Evolutionary conservation across 2,888 invertebrate genomes (phyloP).

Genomic region (Monochamus alternatus): DNA sequence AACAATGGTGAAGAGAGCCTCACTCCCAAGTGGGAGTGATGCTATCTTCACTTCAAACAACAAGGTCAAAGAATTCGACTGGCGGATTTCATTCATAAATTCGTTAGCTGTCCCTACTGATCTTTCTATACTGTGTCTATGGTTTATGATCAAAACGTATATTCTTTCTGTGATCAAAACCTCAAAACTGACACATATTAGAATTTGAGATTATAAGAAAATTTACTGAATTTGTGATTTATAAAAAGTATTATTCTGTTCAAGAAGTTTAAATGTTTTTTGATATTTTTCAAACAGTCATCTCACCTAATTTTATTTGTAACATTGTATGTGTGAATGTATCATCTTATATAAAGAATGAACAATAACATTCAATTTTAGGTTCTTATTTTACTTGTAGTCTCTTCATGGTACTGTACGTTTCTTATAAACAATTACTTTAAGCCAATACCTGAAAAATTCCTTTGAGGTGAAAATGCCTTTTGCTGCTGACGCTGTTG

Average conservation of each 20-base stretch:
- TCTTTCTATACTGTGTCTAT: no score
- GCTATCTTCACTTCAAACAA: no score
- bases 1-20: no score
- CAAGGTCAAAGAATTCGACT: no score
- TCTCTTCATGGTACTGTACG: conserved; percentile 73
- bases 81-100: no score
- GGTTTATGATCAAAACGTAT: no score
- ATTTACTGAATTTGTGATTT: not conserved
- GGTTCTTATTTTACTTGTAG: conserved; percentile 64
- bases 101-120: no score
- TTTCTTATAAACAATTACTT: conserved; percentile 70
- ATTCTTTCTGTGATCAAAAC: no score
- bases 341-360: not conserved
- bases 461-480: conserved; percentile 74
- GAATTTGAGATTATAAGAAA: no score
- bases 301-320: conserved; percentile 9
- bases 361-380: conserved; percentile 35
- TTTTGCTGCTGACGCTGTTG: conserved; percentile 81
- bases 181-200: no score
- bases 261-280: not conserved
- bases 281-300: not conserved
- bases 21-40: no score
- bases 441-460: conserved; percentile 40
- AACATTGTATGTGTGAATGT: conserved; percentile 6
- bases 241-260: not conserved